A percentile compares a stretch with the other conserved stretches of the same genome.
Conservation (phyloP, 2,797 vertebrate genomes). For the Diplodus sargus region DNA sequence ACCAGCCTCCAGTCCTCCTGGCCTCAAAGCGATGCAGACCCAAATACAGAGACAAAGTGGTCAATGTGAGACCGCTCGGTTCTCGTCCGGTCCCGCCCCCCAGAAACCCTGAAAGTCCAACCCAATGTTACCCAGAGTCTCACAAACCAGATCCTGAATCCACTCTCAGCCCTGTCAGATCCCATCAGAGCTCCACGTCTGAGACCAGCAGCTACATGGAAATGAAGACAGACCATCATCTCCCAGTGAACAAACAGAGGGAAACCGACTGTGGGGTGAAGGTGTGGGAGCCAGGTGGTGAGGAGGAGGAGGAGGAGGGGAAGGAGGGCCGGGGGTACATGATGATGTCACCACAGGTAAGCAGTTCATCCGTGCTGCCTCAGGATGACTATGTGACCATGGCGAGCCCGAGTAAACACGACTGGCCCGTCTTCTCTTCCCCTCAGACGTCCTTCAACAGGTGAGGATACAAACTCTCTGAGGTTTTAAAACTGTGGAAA, state of each 20-base stretch:
- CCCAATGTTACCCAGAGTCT: background rate
- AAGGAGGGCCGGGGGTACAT: constrained; percentile 68
- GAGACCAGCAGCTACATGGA: constrained; percentile 49
- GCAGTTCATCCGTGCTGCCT: constrained; percentile 26
- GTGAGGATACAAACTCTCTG: constrained; percentile 32
- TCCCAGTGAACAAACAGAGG: background rate
- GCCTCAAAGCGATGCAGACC: constrained; percentile 61
- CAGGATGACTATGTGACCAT: constrained; percentile 73
- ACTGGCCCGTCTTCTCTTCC: background rate
- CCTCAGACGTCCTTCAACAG: constrained; percentile 58
- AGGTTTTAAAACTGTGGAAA: no score
- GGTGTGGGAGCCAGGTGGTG: background rate
- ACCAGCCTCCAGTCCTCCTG: constrained; percentile 37
- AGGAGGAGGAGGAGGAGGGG: constrained; percentile 12
- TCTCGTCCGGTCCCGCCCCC: background rate
- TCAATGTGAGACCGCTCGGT: background rate
- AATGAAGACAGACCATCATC: constrained; percentile 33
- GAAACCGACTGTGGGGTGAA: background rate
- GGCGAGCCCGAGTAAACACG: constrained; percentile 64
- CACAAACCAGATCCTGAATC: background rate
- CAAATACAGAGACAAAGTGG: constrained; percentile 59
- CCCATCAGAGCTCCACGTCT: background rate
- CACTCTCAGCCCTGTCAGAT: background rate
- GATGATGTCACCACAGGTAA: constrained; percentile 77
- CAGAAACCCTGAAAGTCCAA: constrained; percentile 31